These are phyloP conservation scores for Phaetusa simplex DNA, from an alignment of 2,113 vertebrate genomes.

Conservation along the genomic window DNA sequence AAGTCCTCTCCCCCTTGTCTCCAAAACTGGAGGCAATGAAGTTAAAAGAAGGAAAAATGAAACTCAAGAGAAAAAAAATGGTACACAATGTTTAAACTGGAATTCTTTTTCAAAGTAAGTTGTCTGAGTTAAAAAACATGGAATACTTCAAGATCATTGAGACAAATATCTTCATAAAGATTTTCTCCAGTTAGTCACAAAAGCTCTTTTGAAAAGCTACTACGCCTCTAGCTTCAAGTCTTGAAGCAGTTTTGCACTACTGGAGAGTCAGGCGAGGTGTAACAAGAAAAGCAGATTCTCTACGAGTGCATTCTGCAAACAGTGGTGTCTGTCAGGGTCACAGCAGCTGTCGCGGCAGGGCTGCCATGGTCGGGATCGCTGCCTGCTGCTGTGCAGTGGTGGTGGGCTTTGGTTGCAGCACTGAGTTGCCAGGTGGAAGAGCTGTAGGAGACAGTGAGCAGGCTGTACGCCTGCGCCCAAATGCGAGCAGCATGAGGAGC, in stretches of 20 bases:
- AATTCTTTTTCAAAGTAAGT: not conserved
- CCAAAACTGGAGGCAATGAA: not conserved
- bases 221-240: not conserved
- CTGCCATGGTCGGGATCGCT: fast-evolving
- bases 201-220: not conserved
- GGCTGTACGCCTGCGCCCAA: not conserved
- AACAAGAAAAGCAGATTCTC: not conserved
- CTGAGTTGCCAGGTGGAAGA: not conserved
- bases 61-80: not conserved
- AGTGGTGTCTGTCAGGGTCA: not conserved
- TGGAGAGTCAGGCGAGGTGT: not conserved
- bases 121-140: not conserved
- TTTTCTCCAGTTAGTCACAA: not conserved
- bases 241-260: not conserved
- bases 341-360: not conserved
- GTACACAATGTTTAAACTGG: not conserved
- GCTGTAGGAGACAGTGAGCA: not conserved
- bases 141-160: not conserved
- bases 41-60: not conserved
- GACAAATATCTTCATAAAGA: not conserved
- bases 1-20: not conserved
- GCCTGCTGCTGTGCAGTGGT: not conserved
- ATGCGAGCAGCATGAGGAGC: not conserved
- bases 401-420: not conserved
- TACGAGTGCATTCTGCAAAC: not conserved